Conservation (phyloP, 2,797 vertebrate species). For the Odontamblyopus lacepedii region DNA sequence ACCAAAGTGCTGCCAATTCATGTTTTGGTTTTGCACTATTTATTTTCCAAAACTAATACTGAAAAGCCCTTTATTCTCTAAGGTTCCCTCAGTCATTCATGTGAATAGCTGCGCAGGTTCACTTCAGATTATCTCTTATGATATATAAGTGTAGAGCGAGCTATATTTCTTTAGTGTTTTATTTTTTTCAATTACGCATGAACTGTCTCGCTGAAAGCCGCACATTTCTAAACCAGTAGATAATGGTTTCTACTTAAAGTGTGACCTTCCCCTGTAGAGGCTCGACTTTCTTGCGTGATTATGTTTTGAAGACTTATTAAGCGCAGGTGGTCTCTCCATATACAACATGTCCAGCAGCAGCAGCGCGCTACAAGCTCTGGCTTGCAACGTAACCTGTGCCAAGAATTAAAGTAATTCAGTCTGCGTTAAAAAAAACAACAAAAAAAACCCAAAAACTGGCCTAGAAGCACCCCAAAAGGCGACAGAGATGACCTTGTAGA, state of each 20-base stretch:
- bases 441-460: conserved; percentile 63
- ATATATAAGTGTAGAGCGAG: background rate
- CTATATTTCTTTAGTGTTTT: background rate
- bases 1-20: conserved; percentile 2
- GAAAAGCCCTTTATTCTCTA: conserved; percentile 14
- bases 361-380: conserved; percentile 46
- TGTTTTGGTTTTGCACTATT: conserved; percentile 5
- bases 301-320: conserved; percentile 38
- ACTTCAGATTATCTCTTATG: background rate
- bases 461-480: conserved; percentile 28
- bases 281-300: conserved; percentile 9
- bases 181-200: background rate
- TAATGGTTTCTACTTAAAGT: conserved; percentile 8
- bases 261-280: conserved; percentile 27
- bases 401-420: conserved; percentile 68
- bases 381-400: conserved; percentile 62
- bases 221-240: background rate
- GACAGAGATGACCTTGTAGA: conserved; percentile 67
- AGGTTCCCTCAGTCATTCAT: background rate
- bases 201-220: background rate
- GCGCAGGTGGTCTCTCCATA: conserved; percentile 46
- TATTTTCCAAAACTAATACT: conserved; percentile 9
- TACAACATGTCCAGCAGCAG: conserved; percentile 61
- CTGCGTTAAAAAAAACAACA: conserved; percentile 61
- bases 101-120: background rate